Evolutionary conservation across 2,797 vertebrate species (phyloP), one percentile per base, ranked within the genome.

Genomic region (Xerus rutilus): DNA sequence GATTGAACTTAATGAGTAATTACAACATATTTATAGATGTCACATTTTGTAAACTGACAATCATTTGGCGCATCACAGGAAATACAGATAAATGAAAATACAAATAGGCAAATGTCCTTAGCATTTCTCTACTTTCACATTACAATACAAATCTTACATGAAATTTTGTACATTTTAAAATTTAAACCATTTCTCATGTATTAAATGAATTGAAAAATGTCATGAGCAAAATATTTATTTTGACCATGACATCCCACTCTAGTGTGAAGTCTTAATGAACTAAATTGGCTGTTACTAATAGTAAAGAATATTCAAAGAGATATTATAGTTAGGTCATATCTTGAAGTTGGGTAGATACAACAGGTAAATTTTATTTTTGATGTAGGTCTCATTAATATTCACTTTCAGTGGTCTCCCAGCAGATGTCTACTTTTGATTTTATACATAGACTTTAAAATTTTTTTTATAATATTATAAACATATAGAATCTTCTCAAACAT

Each of bases 1-100:
- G 73, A 94, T 30, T 87, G 88, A 92, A 93, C 35, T 89, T 76
- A 96, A 79, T 91, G 76, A 89, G 59, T 89, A 97, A 96, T 94
- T 96, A 95, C 96, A 69, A 8, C 30, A 72, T 79, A 96, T 95
- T 95, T 94, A 89, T 96, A 91, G 76, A 72, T 96, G 47, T 54
- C 32, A 69, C 78, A 93, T 95, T 96, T 97, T 96, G 67, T 89
- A 96, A 97, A 89, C 86, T 89, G 95, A 95, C 84, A 93, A 91
- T 96, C 78, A 86, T 35, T 96, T 95, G 83, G 67, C 49, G 91
- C 0, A 82, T 92, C 30, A 89, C 45, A 70, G 57, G 7, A 25
- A 91, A 93, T 78, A 87, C 30, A 87, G 95, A 93, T 77, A 93
- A 88, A 74, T 87, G 70, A 82, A 97, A 96, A 88, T 0, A 81